A percentile compares a stretch with the other conserved stretches of the same genome.
Evolutionary conservation across 1,140 invertebrate genomes (phyloP).

Genomic region (Steinernema feltiae): DNA sequence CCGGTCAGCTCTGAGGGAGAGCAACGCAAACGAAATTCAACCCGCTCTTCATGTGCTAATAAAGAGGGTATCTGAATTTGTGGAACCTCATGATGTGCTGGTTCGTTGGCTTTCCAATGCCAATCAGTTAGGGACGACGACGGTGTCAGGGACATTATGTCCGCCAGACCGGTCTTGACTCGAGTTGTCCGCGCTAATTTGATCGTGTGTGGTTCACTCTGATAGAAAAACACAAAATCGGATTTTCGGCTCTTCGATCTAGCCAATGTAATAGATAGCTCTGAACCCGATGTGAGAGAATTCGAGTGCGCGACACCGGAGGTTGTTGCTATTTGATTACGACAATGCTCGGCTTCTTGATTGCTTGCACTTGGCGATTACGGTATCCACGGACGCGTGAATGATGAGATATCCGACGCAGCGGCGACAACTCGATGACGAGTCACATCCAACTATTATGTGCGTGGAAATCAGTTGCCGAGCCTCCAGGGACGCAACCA

Average conservation of each 20-base stretch:
- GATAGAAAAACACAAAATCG: constrained; percentile 3
- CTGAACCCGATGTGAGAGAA: background rate
- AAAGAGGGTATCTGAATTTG: background rate
- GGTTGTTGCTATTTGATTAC: background rate
- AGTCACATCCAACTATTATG: background rate
- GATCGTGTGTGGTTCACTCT: background rate
- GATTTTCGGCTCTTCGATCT: constrained; percentile 6
- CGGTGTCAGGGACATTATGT: background rate
- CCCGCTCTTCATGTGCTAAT: background rate
- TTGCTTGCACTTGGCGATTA: background rate
- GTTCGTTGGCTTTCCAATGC: background rate
- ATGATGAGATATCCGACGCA: background rate
- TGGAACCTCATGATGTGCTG: background rate
- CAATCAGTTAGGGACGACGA: background rate
- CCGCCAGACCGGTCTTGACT: background rate
- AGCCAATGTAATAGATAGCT: no score
- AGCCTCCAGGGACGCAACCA: background rate
- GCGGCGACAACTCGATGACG: constrained; percentile 4
- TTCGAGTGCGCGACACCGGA: no score
- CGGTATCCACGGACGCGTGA: background rate
- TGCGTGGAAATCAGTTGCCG: constrained; percentile 2
- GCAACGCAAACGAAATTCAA: background rate
- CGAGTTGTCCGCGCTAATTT: background rate
- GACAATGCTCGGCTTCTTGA: background rate
- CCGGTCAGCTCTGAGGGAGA: background rate